phyloP scores from a whole-genome alignment of 2,113 vertebrate genomes.

The Chloropsis hardwickii region DNA sequence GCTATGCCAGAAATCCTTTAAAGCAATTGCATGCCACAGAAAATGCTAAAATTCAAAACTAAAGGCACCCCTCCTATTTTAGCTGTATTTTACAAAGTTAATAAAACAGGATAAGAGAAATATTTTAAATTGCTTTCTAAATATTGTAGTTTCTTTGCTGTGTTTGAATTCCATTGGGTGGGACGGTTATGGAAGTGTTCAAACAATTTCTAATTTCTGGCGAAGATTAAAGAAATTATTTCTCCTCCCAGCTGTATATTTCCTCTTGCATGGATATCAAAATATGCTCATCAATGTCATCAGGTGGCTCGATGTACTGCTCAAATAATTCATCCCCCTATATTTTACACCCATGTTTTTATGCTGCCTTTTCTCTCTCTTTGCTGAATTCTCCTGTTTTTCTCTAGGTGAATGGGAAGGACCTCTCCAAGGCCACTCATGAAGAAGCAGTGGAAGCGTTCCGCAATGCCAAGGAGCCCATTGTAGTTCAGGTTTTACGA shows the following conservation, averaged over 20 bases:
- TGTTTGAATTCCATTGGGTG: not conserved
- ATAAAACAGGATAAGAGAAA: not conserved
- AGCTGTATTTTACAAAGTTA: not conserved
- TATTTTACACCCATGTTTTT: not conserved
- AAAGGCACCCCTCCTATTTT: not conserved
- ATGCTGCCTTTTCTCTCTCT: not conserved
- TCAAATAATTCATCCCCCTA: not conserved
- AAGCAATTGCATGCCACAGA: not conserved
- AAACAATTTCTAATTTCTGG: not conserved
- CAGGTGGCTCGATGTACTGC: not conserved
- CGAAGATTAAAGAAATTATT: not conserved
- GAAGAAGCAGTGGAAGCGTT: slow-evolving; percentile 92
- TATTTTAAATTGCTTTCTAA: not conserved
- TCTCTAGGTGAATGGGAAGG: slow-evolving; percentile 90
- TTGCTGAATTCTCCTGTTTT: not conserved
- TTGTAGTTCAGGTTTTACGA: slow-evolving; percentile 93
- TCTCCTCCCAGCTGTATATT: not conserved
- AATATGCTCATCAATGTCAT: not conserved
- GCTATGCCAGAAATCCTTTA: not conserved
- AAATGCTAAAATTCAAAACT: slow-evolving; percentile 1
- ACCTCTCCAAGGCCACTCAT: slow-evolving; percentile 90
- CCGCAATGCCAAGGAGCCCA: slow-evolving; percentile 89
- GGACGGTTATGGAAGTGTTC: not conserved
- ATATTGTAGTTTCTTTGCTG: not conserved
- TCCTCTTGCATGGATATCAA: not conserved